Evolutionary conservation across 1,140 invertebrate species (phyloP).

Genomic region (Bombus confusus): DNA sequence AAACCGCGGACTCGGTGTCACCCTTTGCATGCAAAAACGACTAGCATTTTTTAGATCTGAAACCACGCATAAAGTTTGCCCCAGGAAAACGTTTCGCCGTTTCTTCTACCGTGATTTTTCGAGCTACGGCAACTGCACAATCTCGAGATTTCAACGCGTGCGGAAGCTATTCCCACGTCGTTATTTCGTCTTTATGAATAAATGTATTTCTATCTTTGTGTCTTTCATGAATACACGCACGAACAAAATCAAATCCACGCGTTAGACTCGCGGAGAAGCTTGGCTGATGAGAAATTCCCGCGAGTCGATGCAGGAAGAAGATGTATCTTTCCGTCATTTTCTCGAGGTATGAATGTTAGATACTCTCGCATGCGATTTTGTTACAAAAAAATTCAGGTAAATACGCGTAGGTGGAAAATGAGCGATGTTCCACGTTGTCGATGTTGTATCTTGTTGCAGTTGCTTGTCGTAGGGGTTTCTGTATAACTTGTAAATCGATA

Average conservation of each 20-base stretch:
- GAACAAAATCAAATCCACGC: slow-evolving; percentile 30
- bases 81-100: not conserved
- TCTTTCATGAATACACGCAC: slow-evolving; percentile 51
- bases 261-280: slow-evolving; percentile 17
- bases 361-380: too few species aligned
- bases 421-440: not conserved
- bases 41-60: not conserved
- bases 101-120: not conserved
- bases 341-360: not conserved
- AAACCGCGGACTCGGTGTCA: slow-evolving; percentile 6
- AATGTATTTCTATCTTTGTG: slow-evolving; percentile 57
- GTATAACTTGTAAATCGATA: not conserved
- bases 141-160: not conserved
- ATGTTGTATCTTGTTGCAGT: not conserved
- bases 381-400: not conserved
- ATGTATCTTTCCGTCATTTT: not conserved
- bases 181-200: slow-evolving; percentile 57
- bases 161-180: not conserved
- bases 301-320: not conserved
- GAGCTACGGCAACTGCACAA: not conserved
- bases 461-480: not conserved
- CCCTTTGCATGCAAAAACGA: slow-evolving; percentile 48
- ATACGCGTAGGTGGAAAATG: not conserved
- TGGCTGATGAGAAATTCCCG: slow-evolving; percentile 19
- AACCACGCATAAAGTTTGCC: not conserved